A percentile compares a stretch with the other conserved stretches of the same genome.
Evolutionary conservation across 2,113 vertebrate genomes (phyloP).

Genomic region (Triplophysa siluroides): DNA sequence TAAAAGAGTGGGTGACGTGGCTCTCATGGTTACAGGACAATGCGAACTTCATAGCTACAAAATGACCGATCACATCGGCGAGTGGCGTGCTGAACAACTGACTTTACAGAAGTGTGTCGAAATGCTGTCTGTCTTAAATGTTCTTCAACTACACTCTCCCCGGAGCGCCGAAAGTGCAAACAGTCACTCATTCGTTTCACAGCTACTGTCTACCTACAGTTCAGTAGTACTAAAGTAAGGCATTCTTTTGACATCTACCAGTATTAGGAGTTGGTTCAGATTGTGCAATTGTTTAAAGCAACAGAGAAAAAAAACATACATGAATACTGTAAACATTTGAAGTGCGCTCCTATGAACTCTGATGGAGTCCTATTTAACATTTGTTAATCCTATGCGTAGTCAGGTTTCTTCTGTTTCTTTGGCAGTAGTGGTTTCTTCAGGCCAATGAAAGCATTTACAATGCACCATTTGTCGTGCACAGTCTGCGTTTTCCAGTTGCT

Average conservation of each 20-base stretch:
- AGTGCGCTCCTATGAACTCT: constrained; percentile 70
- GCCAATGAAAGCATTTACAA: constrained; percentile 80
- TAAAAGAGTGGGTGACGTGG: background rate
- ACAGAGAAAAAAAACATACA: constrained; percentile 46
- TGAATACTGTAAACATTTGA: constrained; percentile 76
- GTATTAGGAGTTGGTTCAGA: constrained; percentile 73
- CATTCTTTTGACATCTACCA: constrained; percentile 75
- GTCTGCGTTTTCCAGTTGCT: constrained; percentile 71
- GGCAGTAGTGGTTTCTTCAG: constrained; percentile 94
- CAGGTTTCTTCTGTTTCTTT: constrained; percentile 84
- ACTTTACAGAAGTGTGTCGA: background rate
- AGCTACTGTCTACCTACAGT: constrained; percentile 63
- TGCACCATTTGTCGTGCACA: constrained; percentile 38
- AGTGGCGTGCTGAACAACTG: background rate
- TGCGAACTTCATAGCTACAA: background rate
- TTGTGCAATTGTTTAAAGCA: constrained; percentile 73
- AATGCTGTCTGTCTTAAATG: constrained; percentile 1
- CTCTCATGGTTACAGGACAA: constrained; percentile 10
- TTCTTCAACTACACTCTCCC: background rate
- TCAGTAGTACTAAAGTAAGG: constrained; percentile 85
- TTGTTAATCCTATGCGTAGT: constrained; percentile 65
- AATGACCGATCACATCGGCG: background rate
- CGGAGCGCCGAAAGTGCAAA: constrained; percentile 57
- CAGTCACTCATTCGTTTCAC: constrained; percentile 57
- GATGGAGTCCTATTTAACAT: constrained; percentile 47